Conservation (phyloP, 2,797 vertebrate genomes). For the Capromys pilorides region DNA sequence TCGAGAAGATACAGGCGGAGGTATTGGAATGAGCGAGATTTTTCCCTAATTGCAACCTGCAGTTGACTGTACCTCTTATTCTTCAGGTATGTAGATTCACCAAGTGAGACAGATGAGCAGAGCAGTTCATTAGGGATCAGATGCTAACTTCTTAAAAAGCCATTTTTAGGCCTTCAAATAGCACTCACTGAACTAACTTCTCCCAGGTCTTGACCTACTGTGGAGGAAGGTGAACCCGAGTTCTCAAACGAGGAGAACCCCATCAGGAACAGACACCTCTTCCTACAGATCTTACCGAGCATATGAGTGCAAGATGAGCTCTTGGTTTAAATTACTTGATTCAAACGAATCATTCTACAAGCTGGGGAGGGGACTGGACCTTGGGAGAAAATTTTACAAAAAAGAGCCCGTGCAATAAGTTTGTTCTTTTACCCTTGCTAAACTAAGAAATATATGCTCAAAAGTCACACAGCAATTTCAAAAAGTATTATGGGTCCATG, state of each 20-base stretch:
- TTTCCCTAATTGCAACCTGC: neutral
- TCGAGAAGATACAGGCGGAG: neutral
- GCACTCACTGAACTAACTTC: neutral
- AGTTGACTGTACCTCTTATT: neutral
- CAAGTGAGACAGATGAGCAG: slow-evolving; percentile 1
- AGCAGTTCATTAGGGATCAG: slow-evolving; percentile 8
- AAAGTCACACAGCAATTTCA: slow-evolving; percentile 11
- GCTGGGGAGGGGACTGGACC: neutral
- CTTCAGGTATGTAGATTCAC: neutral
- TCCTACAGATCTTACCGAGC: neutral
- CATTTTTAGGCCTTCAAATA: neutral
- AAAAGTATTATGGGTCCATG: neutral
- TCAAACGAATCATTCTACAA: slow-evolving; percentile 35
- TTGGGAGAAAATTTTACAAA: neutral
- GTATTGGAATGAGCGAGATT: neutral
- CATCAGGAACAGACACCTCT: slow-evolving; percentile 4
- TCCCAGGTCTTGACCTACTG: neutral
- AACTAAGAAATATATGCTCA: slow-evolving; percentile 4
- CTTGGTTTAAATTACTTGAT: slow-evolving; percentile 47
- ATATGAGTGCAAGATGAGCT: neutral
- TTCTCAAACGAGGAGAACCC: neutral
- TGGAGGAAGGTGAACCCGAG: neutral
- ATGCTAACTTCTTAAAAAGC: neutral
- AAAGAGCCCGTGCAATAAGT: slow-evolving; percentile 7
- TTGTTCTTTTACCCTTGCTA: slow-evolving; percentile 17